Evolutionary conservation across 2,797 vertebrate genomes (phyloP), one percentile per base, ranked within the genome.

Genomic region (Jordanella pulchra): DNA sequence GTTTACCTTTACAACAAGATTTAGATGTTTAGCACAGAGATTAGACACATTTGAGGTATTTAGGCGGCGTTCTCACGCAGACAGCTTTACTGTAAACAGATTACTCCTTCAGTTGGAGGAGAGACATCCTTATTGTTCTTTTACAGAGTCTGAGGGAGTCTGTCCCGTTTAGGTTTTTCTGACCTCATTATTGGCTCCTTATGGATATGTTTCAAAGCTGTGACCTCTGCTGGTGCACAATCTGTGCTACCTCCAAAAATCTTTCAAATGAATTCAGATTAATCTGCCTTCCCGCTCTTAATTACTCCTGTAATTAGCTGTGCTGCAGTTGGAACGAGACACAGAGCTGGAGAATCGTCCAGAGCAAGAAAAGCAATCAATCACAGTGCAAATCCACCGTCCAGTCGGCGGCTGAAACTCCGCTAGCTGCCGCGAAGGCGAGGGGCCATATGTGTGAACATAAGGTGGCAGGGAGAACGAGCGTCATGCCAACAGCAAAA

Each of bases 361-460:
- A 53, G 18, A 21, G 30, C n/a, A 55, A 71, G 51, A 56, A 63
- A 64, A 6, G 48, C 28, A 65, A 71, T 70, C 72, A 50, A 65
- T 76, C 72, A 60, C 51, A 1, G 23, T 12, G 67, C 45, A 69
- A 58, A 66, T 51, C 39, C 69, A 54, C 11, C 67, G 5, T 68
- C 44, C 21, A 27, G 39, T 30, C 61, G 44, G 64, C 10, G 64
- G 51, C 54, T 10, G 48, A 27, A 18, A 1, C 51, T 0, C 65
- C 4, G 47, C 48, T 58, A 68, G 73, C 18, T 65, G 73, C 69
- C n/a, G 30, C 71, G 10, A 56, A 44, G 64, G 67, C 61, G 1
- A 51, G 60, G n/a, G 63, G 27, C 61, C 86, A 77, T 82, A 75
- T 79, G 80, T 69, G 73, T 42, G 61, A 81, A 23, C 81, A 79